Evolutionary conservation across 2,888 invertebrate species (phyloP).

Genomic region (Galerucella nymphaeae): DNA sequence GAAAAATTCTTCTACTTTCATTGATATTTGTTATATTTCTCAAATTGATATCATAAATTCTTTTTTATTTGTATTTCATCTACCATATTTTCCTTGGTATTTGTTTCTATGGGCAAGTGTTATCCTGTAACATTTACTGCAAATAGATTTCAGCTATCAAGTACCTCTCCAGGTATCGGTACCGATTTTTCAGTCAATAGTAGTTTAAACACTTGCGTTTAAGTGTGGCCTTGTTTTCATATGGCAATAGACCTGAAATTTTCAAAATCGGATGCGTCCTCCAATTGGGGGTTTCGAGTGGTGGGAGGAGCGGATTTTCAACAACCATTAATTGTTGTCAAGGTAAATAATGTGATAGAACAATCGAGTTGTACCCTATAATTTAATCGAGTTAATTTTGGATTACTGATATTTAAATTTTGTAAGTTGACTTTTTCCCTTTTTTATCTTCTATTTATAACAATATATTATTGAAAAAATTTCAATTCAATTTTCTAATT

Average conservation of each 20-base stretch:
- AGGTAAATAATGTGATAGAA: conserved; percentile 67
- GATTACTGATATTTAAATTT: neutral
- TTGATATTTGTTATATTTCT: too few species aligned
- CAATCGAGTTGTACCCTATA: conserved; percentile 2
- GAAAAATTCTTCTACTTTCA: too few species aligned
- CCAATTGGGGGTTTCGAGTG: conserved; percentile 83
- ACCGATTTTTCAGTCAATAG: conserved; percentile 17
- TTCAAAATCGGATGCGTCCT: conserved; percentile 69
- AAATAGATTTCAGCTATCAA: conserved; percentile 14
- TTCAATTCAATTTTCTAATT: too few species aligned
- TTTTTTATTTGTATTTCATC: too few species aligned
- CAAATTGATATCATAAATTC: too few species aligned
- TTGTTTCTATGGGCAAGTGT: neutral
- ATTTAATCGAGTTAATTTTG: neutral
- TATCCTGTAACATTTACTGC: neutral
- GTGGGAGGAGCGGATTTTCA: conserved; percentile 81
- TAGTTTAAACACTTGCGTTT: neutral
- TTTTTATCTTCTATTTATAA: too few species aligned
- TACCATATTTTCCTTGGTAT: too few species aligned
- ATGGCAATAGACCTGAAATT: conserved; percentile 78
- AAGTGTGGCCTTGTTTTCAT: conserved; percentile 50
- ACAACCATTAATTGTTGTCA: conserved; percentile 78
- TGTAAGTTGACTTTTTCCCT: neutral
- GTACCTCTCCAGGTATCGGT: conserved; percentile 12
- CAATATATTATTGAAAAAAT: too few species aligned